Base-by-base conservation (phyloP, 1,140 invertebrate genomes). In the Hestina assimilis region DNA sequence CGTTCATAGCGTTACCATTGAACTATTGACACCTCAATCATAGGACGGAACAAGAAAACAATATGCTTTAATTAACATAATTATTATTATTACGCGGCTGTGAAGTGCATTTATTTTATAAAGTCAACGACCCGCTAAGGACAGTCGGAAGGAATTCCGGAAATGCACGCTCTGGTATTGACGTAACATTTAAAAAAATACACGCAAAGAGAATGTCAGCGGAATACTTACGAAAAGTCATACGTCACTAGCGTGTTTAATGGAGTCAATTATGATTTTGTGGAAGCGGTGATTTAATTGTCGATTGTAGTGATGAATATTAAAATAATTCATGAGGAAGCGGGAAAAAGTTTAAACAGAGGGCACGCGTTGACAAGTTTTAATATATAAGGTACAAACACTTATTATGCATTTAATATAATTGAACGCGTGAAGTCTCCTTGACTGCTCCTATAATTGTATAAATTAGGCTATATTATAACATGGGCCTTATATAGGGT, bases 121-220 rank as follows among this genome's bases (percentile, higher is more conserved):
- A 38, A 11, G 50, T 52, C 35, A 52, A 52, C 38, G 38, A 42
- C 50, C 50, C 20, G 38, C n/a, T n/a, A 52, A 52, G 50, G 50
- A 20, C 50, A 31, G 38, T 19, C n/a, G 38, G 38, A 52, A 42
- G 38, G 50, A 52, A 52, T 41, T n/a, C 35, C 50, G 50, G 38
- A 52, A 42, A 41, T 28, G 2, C 9, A 21, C 42, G 14, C 24
- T 12, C 38, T 26, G 12, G 21, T 52, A 52, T 20, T 29, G 38
- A 52, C 50, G 38, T 52, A 52, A 52, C 35, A 42, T 47, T 47
- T 47, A 47, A 47, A 31, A n/a, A 14, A 33, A 31, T 31, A 28
- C 21, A 17, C 26, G 14, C 15, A 31, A 47, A 47, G 43, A 46
- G 43, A 51, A 42, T 29, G 38, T 52, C 38, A 42, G 26, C 24